phyloP scores from a whole-genome alignment of 2,888 invertebrate genomes.

The Thumatha senex region DNA sequence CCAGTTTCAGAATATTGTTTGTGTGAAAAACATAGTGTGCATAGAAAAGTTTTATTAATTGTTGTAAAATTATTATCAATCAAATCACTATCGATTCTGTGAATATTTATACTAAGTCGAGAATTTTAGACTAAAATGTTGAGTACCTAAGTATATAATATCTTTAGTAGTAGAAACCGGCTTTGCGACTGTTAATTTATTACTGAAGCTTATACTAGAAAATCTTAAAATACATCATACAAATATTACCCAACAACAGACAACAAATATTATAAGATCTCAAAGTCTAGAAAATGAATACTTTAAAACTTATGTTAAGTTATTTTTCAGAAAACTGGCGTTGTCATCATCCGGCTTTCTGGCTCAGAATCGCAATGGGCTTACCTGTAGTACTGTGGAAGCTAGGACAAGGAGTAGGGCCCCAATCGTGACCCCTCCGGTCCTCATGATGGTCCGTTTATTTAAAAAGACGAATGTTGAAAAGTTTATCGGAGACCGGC shows the following conservation, averaged over 20 bases:
- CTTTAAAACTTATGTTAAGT: slow-evolving; percentile 37
- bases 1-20: slow-evolving; percentile 3
- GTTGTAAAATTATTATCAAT: neutral
- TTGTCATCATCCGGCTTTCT: slow-evolving; percentile 15
- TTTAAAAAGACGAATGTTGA: slow-evolving; percentile 46
- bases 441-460: slow-evolving; percentile 59
- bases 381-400: slow-evolving; percentile 46
- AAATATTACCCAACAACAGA: too few species aligned
- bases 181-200: slow-evolving; percentile 11
- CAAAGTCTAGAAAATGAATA: slow-evolving; percentile 29
- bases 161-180: neutral
- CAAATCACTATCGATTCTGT: neutral
- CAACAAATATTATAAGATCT: slow-evolving; percentile 20
- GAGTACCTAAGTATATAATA: slow-evolving; percentile 4
- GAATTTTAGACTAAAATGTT: neutral
- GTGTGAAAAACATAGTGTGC: too few species aligned
- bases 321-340: slow-evolving; percentile 37
- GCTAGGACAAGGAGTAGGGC: slow-evolving; percentile 57
- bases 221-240: too few species aligned
- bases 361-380: slow-evolving; percentile 17
- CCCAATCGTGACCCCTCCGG: slow-evolving; percentile 49
- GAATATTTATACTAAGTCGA: neutral
- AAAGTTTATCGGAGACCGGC: slow-evolving; percentile 55
- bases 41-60: neutral
- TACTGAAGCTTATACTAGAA: slow-evolving; percentile 13